Base-by-base conservation (phyloP, 2,797 vertebrate genomes). In the Melanotaenia parkinsoni region DNA sequence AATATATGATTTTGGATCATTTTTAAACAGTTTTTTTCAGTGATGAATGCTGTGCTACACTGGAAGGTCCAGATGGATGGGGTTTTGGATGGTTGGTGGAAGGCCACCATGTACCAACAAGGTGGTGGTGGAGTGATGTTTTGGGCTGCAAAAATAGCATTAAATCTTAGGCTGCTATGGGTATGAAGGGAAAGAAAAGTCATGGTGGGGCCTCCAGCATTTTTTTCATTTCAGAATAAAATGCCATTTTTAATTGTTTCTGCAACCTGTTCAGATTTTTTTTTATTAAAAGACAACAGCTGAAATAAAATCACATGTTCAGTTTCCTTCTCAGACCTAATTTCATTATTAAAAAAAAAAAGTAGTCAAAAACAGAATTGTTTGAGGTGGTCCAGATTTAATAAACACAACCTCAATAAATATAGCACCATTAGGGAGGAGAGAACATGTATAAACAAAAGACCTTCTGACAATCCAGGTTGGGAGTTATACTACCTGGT, bases 361-460 rank as follows among this genome's bases (percentile, higher is more conserved):
- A n/a, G n/a, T n/a, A n/a, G 32, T 35, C 30, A 28, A 32, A 80
- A 50, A 62, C 69, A 64, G 33, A 0, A 22, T 50, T 53, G 13
- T 73, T 43, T 82, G 73, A 80, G 60, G 67, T 78, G 64, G 82
- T 83, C 58, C 63, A 81, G 58, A 30, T 91, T 92, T 88, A 91
- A 89, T 77, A 65, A 83, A 74, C 73, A 83, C 74, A 88, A 63
- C 84, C 66, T 77, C 63, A 91, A 93, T 93, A 93, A 92, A 93
- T 93, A 92, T 91, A 92, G 92, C 91, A 93, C 92, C 90, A 88
- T 83, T 80, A 78, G 38, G 80, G 70, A 69, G 28, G 66, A 67
- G 43, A 72, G 43, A 66, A 70, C 38, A 62, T 56, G 51, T 76
- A 75, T 67, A 8, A 35, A 58, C 18, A 47, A 2, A 50, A n/a